Percentiles rank a stretch among this genome's conserved stretches.
Evolutionary conservation across 64 coral and sea anemone species (phyloP).

Genomic region (Pachyseris speciosa): DNA sequence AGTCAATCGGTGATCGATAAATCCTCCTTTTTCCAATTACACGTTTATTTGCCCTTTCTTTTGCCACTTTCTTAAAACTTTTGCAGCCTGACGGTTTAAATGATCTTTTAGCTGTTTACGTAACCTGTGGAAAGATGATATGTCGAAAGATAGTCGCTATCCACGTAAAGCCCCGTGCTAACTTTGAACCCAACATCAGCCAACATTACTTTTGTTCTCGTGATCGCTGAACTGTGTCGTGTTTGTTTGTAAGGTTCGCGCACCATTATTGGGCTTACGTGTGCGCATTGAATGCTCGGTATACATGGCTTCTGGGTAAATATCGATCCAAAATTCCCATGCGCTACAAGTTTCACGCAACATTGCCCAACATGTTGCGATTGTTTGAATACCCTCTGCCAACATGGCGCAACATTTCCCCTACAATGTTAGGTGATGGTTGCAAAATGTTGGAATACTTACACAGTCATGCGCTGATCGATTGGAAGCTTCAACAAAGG

Average conservation of each 20-base stretch:
- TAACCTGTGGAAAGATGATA: too few species aligned
- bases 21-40: too few species aligned
- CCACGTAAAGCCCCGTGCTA: too few species aligned
- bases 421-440: conserved; percentile 1
- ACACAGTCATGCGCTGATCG: too few species aligned
- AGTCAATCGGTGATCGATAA: too few species aligned
- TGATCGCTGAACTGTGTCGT: not conserved
- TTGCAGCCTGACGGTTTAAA: too few species aligned
- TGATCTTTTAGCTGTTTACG: too few species aligned
- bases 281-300: not conserved
- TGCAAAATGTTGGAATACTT: too few species aligned
- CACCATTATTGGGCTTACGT: not conserved
- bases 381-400: not conserved
- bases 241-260: not conserved
- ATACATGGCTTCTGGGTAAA: not conserved
- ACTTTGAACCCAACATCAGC: not conserved
- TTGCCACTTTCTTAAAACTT: too few species aligned
- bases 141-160: too few species aligned
- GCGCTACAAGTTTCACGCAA: not conserved
- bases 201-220: conserved; percentile 6
- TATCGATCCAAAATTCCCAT: not conserved
- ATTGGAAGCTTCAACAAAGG: too few species aligned
- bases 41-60: too few species aligned
- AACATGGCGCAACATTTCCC: not conserved
- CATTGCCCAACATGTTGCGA: conserved; percentile 6